Conservation (phyloP, 2,797 vertebrate genomes). For the Sebastes ruberrimus region DNA sequence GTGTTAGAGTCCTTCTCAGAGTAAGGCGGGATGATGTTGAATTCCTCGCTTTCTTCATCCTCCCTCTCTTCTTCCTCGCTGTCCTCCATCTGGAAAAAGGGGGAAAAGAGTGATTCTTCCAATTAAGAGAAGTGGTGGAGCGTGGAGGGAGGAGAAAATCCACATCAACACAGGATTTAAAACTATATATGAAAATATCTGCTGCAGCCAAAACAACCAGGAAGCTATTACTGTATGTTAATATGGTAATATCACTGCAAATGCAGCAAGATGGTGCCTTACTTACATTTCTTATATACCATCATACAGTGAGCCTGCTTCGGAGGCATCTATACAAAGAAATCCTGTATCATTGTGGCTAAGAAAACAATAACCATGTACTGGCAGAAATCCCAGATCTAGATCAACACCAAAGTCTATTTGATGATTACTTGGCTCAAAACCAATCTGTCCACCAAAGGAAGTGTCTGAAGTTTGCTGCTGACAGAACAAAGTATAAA, state of each 20-base stretch:
- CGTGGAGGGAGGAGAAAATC: constrained; percentile 20
- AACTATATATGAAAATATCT: constrained; percentile 6
- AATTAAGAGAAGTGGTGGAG: constrained; percentile 53
- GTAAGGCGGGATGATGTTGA: constrained; percentile 82
- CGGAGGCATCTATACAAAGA: not conserved
- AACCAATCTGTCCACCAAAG: constrained; percentile 1
- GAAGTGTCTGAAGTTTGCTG: not conserved
- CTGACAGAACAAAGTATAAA: not conserved
- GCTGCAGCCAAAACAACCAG: not conserved
- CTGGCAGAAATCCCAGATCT: constrained; percentile 13
- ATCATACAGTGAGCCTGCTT: not conserved
- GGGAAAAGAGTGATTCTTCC: constrained; percentile 45
- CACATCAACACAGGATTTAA: constrained; percentile 31
- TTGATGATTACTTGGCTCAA: constrained; percentile 5
- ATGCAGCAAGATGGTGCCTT: not conserved
- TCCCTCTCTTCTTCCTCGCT: constrained; percentile 76
- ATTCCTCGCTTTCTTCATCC: constrained; percentile 67
- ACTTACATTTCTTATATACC: not conserved
- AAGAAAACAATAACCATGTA: constrained; percentile 5
- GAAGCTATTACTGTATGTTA: not conserved
- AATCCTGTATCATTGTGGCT: not conserved
- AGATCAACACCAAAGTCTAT: not conserved
- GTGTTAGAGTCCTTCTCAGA: constrained; percentile 81
- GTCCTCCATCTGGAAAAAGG: constrained; percentile 76
- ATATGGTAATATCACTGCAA: not conserved